phyloP scores from a whole-genome alignment of 2,113 vertebrate species.

The Tyrannus savana region DNA sequence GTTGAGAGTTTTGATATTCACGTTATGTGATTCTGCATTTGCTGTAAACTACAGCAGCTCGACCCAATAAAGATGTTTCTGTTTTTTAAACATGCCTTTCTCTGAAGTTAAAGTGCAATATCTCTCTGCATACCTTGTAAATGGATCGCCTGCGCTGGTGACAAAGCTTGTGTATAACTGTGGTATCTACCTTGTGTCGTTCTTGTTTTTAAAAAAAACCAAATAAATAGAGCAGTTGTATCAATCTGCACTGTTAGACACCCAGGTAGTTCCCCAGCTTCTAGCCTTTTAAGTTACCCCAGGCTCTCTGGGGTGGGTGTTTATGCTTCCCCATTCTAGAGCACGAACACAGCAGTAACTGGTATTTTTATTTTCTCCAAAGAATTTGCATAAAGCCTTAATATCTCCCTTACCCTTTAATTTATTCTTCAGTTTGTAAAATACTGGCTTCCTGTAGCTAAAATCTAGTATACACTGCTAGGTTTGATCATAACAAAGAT shows the following conservation, averaged over 20 bases:
- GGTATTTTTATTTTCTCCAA: not conserved
- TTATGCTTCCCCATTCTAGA: not conserved
- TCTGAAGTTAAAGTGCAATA: not conserved
- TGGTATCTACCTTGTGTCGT: not conserved
- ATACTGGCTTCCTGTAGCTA: not conserved
- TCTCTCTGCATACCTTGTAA: not conserved
- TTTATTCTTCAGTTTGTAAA: not conserved
- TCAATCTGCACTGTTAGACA: not conserved
- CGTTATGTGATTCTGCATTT: not conserved
- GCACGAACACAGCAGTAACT: not conserved
- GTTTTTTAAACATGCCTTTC: not conserved
- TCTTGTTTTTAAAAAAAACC: not conserved
- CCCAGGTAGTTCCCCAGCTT: not conserved
- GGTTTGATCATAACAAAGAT: not conserved
- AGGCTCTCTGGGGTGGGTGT: too few species aligned
- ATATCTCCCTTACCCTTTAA: not conserved
- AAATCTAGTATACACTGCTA: not conserved
- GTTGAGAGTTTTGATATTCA: not conserved
- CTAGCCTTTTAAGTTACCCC: not conserved
- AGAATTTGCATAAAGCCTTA: not conserved
- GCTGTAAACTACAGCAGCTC: not conserved
- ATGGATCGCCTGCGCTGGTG: not conserved
- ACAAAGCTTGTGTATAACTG: not conserved
- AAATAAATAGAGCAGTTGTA: not conserved
- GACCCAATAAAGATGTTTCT: not conserved